Base-by-base conservation (phyloP, 2,888 invertebrate species). In the Agrotis segetum region DNA sequence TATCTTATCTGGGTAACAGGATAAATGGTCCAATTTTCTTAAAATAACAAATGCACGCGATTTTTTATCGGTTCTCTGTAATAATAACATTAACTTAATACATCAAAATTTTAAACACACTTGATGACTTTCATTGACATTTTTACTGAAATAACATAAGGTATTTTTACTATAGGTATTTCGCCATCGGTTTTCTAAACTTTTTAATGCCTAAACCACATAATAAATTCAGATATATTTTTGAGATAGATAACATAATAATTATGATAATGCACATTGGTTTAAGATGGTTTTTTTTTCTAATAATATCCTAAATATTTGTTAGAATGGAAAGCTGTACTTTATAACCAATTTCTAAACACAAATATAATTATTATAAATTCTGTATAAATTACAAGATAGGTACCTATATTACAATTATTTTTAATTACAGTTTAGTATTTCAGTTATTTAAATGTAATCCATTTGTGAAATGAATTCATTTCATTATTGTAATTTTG, bases 381-480 rank as follows among this genome's bases (percentile, higher is more conserved):
- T 63, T 53, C 11, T 29, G 14, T 11, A 9, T 9, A 19, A 14
- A 3, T 19, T 19, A 29, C 17, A 29, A 29, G 19, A 19, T 44
- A 29, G 19, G n/a, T 44, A 14, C 16, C 11, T 13, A 46, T 13
- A 24, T n/a, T 34, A 7, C 11, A 29, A 29, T 40, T 34, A 7
- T 34, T 7, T 40, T 40, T 40, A 40, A 40, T 40, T 11, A 40
- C 40, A 40, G 11, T 40, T 40, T 19, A 3, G 2, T 46, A 59
- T 60, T 64, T n/a, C 3, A 13, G 46, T 13, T 21, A 61, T 70
- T 77, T 16, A 46, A 61, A 77, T 69, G 46, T 13, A 60, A 69
- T 56, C 19, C 46, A 61, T 50, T 77, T 77, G 67, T 29, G 68
- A 77, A 73, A 72, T 50, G 5, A 52, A 64, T 14, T 11, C 16